Evolutionary conservation across 2,888 invertebrate species (phyloP), one percentile per base, ranked within the genome.

Genomic region (Synanthedon tipuliformis): DNA sequence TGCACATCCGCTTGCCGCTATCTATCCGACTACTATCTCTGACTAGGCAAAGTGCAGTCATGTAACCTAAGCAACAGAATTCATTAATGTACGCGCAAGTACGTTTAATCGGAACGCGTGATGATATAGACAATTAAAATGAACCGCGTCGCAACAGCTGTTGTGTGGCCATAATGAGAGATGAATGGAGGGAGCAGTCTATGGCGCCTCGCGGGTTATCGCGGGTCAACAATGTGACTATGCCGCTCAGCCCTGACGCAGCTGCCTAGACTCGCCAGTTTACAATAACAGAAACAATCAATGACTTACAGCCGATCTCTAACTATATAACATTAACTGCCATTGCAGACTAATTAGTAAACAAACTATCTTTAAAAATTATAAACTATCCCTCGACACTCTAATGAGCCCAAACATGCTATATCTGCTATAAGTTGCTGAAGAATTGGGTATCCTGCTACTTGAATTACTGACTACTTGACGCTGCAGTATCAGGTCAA

Each of bases 191-290:
- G 41, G 18, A 10, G 34, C 49, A 48, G n/a, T 12, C 56, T 64
- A 64, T 69, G 83, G 85, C 84, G 84, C 84, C 84, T 78, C 72
- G 72, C 73, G 75, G 84, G 83, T 83, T 83, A 83, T 83, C 83
- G 69, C 69, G 70, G 82, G 82, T 79, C 79, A 74, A 53, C 53
- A 12, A 34, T 34, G 34, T 34, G 34, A 34, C 34, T 34, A 34
- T 10, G 34, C 34, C 34, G 34, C 34, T 34, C 34, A 34, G 10
- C 34, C 7, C 56, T 55, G 51, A 50, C 27, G 34, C 48, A 53
- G 54, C 61, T 55, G 57, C 59, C 56, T 55, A 45, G 45, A 15
- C 45, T 45, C 45, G 45, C 4, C n/a, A 3, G 45, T 45, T 45
- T 45, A 15, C 45, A 34, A 34, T 34, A 34, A 34, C 10, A 34